These are phyloP conservation scores for Aramus guarauna DNA, from an alignment of 2,113 vertebrate genomes.

Conservation along the genomic window DNA sequence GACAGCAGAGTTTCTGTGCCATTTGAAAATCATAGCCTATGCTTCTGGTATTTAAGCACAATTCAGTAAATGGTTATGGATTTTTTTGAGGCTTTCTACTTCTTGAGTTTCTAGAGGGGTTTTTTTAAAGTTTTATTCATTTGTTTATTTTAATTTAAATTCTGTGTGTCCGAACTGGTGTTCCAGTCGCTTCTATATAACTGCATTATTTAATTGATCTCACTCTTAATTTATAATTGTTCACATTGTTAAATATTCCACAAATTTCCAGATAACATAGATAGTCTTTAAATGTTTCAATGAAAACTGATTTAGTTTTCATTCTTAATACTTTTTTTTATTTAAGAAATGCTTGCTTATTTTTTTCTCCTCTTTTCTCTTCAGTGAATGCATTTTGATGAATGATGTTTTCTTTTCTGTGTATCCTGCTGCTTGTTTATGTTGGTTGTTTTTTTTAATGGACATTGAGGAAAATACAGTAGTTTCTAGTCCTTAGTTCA, in stretches of 20 bases:
- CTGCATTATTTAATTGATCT: neutral
- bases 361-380: neutral
- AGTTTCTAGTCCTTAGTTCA: neutral
- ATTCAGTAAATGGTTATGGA: neutral
- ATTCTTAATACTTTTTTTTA: neutral
- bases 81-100: neutral
- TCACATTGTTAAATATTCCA: neutral
- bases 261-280: neutral
- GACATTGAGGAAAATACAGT: neutral
- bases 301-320: neutral
- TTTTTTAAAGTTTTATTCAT: neutral
- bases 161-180: neutral
- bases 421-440: neutral
- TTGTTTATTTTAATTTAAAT: neutral
- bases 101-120: neutral
- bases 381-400: neutral
- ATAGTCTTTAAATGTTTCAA: neutral
- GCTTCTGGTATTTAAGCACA: neutral
- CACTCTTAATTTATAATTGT: neutral
- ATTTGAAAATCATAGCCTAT: neutral
- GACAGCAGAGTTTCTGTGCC: neutral
- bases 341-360: neutral
- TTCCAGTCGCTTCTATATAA: rapidly evolving
- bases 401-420: neutral
- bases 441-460: neutral